phyloP scores from a whole-genome alignment of 2,888 invertebrate species.

The Temnothorax unifasciatus region DNA sequence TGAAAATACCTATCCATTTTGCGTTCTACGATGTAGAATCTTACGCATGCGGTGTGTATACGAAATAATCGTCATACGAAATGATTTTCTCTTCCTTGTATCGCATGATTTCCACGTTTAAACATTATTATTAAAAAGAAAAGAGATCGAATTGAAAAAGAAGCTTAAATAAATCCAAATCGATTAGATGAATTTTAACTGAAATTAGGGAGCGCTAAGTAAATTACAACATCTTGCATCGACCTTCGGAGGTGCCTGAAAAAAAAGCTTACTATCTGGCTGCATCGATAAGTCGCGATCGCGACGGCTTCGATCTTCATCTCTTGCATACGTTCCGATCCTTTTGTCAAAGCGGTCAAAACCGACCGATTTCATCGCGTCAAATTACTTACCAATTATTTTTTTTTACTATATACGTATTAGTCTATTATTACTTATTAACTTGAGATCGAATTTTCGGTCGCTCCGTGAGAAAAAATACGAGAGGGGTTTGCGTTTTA shows the following conservation, averaged over 20 bases:
- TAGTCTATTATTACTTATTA: slow-evolving; percentile 23
- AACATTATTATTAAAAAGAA: not conserved
- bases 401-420: not conserved
- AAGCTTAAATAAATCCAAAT: not conserved
- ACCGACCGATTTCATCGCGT: slow-evolving; percentile 5
- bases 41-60: too few species aligned
- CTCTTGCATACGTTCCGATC: slow-evolving; percentile 14
- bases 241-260: not conserved
- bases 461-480: not conserved
- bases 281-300: slow-evolving; percentile 28
- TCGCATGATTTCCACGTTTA: not conserved
- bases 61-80: too few species aligned
- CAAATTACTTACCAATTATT: slow-evolving; percentile 15
- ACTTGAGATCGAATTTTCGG: not conserved
- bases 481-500: slow-evolving; percentile 11
- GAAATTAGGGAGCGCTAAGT: too few species aligned
- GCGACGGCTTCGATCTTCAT: slow-evolving; percentile 36
- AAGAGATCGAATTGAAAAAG: not conserved
- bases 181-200: not conserved
- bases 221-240: too few species aligned
- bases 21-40: too few species aligned
- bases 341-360: slow-evolving; percentile 44
- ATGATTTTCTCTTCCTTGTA: too few species aligned
- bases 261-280: not conserved
- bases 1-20: not conserved